Conservation (phyloP, 2,888 invertebrate genomes). For the Nasonia oneida region DNA sequence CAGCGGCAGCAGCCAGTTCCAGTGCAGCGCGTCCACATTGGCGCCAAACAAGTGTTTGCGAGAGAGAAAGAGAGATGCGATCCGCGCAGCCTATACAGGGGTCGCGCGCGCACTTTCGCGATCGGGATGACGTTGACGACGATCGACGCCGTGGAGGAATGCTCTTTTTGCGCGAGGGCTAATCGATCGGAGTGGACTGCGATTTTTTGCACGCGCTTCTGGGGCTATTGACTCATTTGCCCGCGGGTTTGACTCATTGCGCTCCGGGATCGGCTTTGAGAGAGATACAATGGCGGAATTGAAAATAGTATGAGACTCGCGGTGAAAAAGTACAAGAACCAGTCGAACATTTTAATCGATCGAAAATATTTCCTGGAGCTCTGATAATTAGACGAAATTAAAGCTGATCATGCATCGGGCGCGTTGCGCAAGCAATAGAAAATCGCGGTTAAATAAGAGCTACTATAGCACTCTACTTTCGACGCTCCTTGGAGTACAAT, state of each 20-base stretch:
- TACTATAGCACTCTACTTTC: neutral
- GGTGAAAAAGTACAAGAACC: no score
- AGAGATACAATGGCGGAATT: no score
- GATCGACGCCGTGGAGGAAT: constrained; percentile 9
- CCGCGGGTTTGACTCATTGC: neutral
- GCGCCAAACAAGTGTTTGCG: constrained; percentile 70
- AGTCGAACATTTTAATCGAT: neutral
- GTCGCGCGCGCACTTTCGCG: neutral
- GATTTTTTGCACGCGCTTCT: neutral
- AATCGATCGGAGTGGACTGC: neutral
- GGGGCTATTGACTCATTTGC: neutral
- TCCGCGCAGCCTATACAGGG: neutral
- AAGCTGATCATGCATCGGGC: neutral
- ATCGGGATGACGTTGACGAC: constrained; percentile 40
- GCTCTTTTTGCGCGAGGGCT: neutral
- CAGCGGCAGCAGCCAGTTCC: neutral
- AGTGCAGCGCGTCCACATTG: constrained; percentile 63
- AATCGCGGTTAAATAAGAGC: constrained; percentile 1
- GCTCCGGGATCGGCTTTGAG: no score
- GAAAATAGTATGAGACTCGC: no score
- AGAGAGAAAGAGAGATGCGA: constrained; percentile 41
- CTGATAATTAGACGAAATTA: neutral
- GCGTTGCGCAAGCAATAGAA: neutral
- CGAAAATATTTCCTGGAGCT: neutral
- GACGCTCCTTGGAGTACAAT: neutral